Evolutionary conservation across 2,113 vertebrate genomes (phyloP).

Genomic region (Prochilodus magdalenae): DNA sequence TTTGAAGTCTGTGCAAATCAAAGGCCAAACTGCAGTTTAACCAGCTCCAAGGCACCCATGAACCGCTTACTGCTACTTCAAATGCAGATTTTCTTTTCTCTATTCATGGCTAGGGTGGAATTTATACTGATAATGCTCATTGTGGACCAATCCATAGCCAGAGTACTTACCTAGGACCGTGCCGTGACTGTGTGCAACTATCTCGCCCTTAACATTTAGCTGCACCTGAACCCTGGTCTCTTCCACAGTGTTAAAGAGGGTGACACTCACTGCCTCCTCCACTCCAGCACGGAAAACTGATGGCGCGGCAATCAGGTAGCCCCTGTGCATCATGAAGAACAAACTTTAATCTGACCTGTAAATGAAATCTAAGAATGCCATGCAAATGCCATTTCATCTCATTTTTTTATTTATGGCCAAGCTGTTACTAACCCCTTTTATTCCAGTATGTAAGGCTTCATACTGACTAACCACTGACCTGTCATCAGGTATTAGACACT

Average conservation of each 20-base stretch:
- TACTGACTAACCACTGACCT: too few species aligned
- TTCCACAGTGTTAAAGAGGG: constrained; percentile 84
- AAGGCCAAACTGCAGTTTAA: neutral
- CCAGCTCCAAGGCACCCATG: neutral
- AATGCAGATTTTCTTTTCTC: neutral
- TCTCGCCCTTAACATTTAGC: constrained; percentile 86
- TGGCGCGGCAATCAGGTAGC: constrained; percentile 87
- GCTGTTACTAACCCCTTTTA: too few species aligned
- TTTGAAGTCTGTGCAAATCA: neutral
- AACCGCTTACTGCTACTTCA: neutral
- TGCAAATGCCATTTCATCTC: too few species aligned
- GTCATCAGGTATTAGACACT: too few species aligned
- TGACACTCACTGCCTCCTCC: constrained; percentile 87
- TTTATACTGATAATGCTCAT: neutral
- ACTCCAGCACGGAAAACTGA: constrained; percentile 88
- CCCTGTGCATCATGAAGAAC: constrained; percentile 72
- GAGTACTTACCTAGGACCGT: constrained; percentile 80
- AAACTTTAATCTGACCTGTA: neutral
- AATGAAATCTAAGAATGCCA: neutral
- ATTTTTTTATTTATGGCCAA: too few species aligned
- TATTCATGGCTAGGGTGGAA: neutral
- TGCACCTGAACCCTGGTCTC: constrained; percentile 88
- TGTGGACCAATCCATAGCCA: neutral
- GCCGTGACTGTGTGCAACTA: constrained; percentile 79
- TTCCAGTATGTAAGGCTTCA: too few species aligned